Evolutionary conservation across 1,140 invertebrate genomes (phyloP).

Genomic region (Eulimnadia texana): DNA sequence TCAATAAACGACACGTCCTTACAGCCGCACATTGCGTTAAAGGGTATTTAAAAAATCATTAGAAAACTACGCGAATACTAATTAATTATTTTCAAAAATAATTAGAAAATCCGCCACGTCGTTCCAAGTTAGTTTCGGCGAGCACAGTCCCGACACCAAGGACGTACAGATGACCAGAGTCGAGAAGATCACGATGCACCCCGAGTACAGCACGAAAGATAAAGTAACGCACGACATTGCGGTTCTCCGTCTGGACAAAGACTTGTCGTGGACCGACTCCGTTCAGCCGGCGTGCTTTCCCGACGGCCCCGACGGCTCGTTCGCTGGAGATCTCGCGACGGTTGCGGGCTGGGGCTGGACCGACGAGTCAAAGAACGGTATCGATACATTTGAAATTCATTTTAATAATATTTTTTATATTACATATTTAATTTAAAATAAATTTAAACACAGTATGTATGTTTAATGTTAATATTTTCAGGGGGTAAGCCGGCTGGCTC

Average conservation of each 20-base stretch:
- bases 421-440: too few species aligned
- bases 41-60: constrained; percentile 38
- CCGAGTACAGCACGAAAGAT: constrained; percentile 45
- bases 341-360: constrained; percentile 74
- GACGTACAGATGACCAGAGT: constrained; percentile 31
- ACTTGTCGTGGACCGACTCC: constrained; percentile 46
- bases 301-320: constrained; percentile 19
- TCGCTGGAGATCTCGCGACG: constrained; percentile 33
- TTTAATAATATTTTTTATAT: background rate
- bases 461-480: constrained; percentile 12
- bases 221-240: constrained; percentile 48
- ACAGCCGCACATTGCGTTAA: constrained; percentile 78
- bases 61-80: background rate
- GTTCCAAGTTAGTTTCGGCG: constrained; percentile 18
- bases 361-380: constrained; percentile 49
- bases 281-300: constrained; percentile 61
- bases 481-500: constrained; percentile 74
- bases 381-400: background rate
- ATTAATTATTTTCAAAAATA: background rate
- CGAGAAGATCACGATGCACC: constrained; percentile 46
- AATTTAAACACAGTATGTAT: too few species aligned
- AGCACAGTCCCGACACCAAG: constrained; percentile 8
- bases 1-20: constrained; percentile 77
- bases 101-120: background rate
- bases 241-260: constrained; percentile 45